Evolutionary conservation across 2,797 vertebrate genomes (phyloP).

Genomic region (Champsocephalus gunnari): DNA sequence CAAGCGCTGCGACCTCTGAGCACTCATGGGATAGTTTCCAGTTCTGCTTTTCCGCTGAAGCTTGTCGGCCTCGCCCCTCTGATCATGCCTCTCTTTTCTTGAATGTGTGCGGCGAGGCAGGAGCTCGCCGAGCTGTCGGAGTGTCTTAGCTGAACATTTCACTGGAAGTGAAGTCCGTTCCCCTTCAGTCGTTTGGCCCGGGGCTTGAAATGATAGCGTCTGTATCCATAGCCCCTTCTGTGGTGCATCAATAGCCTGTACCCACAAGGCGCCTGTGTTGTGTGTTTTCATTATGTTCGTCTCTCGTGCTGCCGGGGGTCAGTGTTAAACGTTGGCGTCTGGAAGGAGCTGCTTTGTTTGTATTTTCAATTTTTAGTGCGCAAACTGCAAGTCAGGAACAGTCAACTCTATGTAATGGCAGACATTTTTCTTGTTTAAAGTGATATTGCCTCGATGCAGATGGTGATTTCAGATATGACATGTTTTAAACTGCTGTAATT

Average conservation of each 20-base stretch:
- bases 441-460: constrained; percentile 31
- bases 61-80: constrained; percentile 73
- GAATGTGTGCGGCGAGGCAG: constrained; percentile 63
- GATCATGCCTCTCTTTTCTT: constrained; percentile 63
- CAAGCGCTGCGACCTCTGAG: constrained; percentile 54
- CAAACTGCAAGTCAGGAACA: constrained; percentile 44
- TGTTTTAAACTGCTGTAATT: constrained; percentile 15
- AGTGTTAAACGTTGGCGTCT: constrained; percentile 45
- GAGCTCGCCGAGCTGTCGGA: constrained; percentile 65
- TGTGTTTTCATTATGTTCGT: constrained; percentile 69
- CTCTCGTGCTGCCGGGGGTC: constrained; percentile 45
- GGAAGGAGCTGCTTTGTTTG: constrained; percentile 50
- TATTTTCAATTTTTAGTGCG: constrained; percentile 50
- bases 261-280: constrained; percentile 44
- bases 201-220: constrained; percentile 72
- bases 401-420: constrained; percentile 29
- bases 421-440: constrained; percentile 36
- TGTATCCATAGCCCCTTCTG: constrained; percentile 58
- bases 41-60: constrained; percentile 67
- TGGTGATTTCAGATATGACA: constrained; percentile 18
- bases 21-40: constrained; percentile 79
- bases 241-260: constrained; percentile 51
- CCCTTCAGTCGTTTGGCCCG: constrained; percentile 73
- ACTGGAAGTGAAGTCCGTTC: constrained; percentile 77
- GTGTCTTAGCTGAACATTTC: constrained; percentile 72